These are phyloP conservation scores for Brotula barbata DNA, from an alignment of 2,797 vertebrate species.

Conservation along the genomic window DNA sequence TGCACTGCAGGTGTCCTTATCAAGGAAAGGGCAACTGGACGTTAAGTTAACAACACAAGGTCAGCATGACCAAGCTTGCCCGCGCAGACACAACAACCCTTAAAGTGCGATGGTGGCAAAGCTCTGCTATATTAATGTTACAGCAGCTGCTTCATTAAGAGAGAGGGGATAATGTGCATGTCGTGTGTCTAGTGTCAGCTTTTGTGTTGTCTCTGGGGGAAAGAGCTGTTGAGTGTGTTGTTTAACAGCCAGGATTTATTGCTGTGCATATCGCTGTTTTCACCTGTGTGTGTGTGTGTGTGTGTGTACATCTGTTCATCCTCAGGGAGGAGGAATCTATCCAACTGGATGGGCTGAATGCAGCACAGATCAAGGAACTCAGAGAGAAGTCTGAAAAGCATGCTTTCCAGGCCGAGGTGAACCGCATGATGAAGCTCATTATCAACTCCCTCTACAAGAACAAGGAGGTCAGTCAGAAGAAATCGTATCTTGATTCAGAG, in stretches of 20 bases:
- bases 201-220: background rate
- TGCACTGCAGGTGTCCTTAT: background rate
- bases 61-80: conserved; percentile 38
- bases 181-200: background rate
- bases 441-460: conserved; percentile 99
- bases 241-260: conserved; percentile 9
- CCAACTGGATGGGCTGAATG: conserved; percentile 95
- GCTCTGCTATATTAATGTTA: background rate
- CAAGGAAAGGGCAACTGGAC: conserved; percentile 4
- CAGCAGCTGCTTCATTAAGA: background rate
- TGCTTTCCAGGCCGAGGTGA: conserved; percentile 96
- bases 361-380: conserved; percentile 96
- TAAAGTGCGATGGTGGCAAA: background rate
- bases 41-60: conserved; percentile 41
- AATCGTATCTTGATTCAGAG: background rate
- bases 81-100: conserved; percentile 23
- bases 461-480: conserved; percentile 87
- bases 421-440: conserved; percentile 99
- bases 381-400: conserved; percentile 97
- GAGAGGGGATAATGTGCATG: background rate
- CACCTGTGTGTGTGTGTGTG: no score
- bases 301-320: conserved; percentile 9
- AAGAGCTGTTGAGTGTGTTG: conserved; percentile 7
- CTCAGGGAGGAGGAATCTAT: conserved; percentile 96
- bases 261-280: conserved; percentile 1